Conservation (phyloP, 2,113 vertebrate species). For the Brienomyrus longianalis region DNA sequence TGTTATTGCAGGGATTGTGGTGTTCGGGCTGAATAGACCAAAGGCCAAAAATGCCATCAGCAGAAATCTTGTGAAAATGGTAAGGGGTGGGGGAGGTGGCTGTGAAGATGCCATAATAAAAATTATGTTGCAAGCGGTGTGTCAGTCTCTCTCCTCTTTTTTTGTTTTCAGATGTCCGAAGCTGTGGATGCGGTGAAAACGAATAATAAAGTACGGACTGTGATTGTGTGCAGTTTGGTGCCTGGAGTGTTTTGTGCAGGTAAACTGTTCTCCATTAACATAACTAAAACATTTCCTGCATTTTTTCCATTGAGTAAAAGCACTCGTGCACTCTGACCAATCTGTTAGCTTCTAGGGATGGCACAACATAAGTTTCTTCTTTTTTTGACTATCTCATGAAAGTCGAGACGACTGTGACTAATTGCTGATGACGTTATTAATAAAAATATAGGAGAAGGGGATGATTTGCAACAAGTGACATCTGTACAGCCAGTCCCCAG, state of each 20-base stretch:
- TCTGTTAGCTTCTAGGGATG: not conserved
- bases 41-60: slow-evolving; percentile 93
- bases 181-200: slow-evolving; percentile 82
- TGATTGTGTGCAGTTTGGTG: slow-evolving; percentile 88
- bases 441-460: not conserved
- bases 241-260: slow-evolving; percentile 97
- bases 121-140: not conserved
- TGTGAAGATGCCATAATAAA: not conserved
- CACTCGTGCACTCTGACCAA: not conserved
- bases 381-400: not conserved
- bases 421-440: not conserved
- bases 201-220: slow-evolving; percentile 84
- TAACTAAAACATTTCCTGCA: not conserved
- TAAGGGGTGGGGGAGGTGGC: slow-evolving; percentile 52
- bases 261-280: slow-evolving; percentile 37
- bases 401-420: not conserved
- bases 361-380: not conserved
- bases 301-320: not conserved
- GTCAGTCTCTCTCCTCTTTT: not conserved
- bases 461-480: not conserved
- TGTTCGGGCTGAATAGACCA: slow-evolving; percentile 88
- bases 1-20: slow-evolving; percentile 77
- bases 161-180: slow-evolving; percentile 75
- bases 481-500: not conserved
- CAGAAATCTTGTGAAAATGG: slow-evolving; percentile 87